Conservation (phyloP, 2,888 invertebrate genomes). For the Metacarcinus magister region DNA sequence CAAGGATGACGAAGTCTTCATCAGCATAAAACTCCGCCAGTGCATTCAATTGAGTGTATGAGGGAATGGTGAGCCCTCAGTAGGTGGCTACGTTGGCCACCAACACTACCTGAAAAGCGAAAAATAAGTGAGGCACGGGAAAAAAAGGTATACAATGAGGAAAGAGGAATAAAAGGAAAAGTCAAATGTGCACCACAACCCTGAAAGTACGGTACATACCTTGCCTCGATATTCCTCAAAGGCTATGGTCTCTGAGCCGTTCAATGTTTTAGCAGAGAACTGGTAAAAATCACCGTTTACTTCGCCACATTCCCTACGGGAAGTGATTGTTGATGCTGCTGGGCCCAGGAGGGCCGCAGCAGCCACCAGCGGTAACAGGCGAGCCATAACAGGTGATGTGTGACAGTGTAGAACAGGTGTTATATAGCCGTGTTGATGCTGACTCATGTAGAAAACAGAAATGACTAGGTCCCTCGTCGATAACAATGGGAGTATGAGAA, state of each 20-base stretch:
- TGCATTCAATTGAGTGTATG: constrained; percentile 86
- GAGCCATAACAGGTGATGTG: constrained; percentile 36
- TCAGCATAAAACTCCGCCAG: constrained; percentile 84
- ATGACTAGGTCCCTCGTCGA: background rate
- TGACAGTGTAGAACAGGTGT: background rate
- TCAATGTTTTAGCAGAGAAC: constrained; percentile 68
- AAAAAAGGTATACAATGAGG: background rate
- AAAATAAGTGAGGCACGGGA: background rate
- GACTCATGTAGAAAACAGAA: background rate
- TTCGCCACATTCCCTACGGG: constrained; percentile 67
- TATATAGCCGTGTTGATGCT: background rate
- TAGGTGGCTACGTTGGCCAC: constrained; percentile 86
- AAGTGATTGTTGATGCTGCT: constrained; percentile 60
- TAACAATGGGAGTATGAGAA: background rate
- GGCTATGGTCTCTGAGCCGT: constrained; percentile 41
- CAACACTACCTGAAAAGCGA: constrained; percentile 84
- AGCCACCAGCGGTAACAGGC: constrained; percentile 73
- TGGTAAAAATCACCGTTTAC: constrained; percentile 72
- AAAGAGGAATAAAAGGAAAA: background rate
- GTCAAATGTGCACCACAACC: background rate
- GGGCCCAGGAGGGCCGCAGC: constrained; percentile 73
- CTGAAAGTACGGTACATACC: constrained; percentile 57
- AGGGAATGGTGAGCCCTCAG: constrained; percentile 85
- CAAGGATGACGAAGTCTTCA: constrained; percentile 84
- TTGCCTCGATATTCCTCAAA: constrained; percentile 77